These are phyloP conservation scores for Chloroclysta siterata DNA, from an alignment of 2,888 invertebrate species.

Conservation along the genomic window DNA sequence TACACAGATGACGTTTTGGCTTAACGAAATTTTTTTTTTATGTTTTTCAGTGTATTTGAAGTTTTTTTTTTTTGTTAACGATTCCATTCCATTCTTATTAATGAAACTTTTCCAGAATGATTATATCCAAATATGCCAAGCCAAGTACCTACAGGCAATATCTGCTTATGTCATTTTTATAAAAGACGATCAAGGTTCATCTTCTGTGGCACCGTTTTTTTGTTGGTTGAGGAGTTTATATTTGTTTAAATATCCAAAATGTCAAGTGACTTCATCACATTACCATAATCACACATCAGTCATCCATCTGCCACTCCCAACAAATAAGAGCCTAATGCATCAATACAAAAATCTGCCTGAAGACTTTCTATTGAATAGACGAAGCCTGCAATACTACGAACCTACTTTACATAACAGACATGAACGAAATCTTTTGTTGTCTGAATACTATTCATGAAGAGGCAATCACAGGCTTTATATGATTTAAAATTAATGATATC, in stretches of 20 bases:
- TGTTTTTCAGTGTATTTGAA: too few relatives aligned
- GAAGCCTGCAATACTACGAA: constrained; percentile 54
- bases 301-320: constrained; percentile 61
- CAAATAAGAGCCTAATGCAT: constrained; percentile 60
- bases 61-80: too few relatives aligned
- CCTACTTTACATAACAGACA: constrained; percentile 70
- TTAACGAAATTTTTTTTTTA: too few relatives aligned
- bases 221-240: constrained; percentile 33
- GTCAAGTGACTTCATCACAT: constrained; percentile 68
- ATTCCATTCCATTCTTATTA: too few relatives aligned
- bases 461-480: constrained; percentile 48
- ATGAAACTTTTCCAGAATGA: not conserved
- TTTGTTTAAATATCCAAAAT: constrained; percentile 52
- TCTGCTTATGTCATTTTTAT: constrained; percentile 5
- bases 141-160: too few relatives aligned
- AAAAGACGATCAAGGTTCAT: not conserved
- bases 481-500: constrained; percentile 34
- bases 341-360: constrained; percentile 59
- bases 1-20: too few relatives aligned
- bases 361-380: constrained; percentile 63
- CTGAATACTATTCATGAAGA: constrained; percentile 64
- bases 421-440: constrained; percentile 75
- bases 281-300: constrained; percentile 63
- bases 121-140: too few relatives aligned
- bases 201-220: constrained; percentile 14